Percentiles rank a stretch among this genome's conserved stretches.
phyloP scores from a whole-genome alignment of 2,797 vertebrate genomes.

The Syngnathus rostellatus region DNA sequence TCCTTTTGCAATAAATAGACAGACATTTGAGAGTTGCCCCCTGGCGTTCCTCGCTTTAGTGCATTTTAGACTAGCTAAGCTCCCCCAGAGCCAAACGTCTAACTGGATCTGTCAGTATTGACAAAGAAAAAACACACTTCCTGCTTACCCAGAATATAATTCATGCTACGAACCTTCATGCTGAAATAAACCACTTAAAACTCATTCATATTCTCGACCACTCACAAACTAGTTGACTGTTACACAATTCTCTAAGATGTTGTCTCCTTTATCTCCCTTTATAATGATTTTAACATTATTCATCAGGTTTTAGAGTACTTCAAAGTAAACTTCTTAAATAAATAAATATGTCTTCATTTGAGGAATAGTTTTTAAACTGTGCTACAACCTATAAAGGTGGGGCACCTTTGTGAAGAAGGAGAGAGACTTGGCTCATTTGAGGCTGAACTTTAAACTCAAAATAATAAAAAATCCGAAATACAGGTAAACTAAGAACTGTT shows the following conservation, averaged over 20 bases:
- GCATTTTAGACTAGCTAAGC: constrained; percentile 52
- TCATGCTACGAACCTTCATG: constrained; percentile 41
- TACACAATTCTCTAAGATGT: background rate
- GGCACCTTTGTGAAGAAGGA: too few relatives aligned
- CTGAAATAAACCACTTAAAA: constrained; percentile 36
- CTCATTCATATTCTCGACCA: constrained; percentile 18
- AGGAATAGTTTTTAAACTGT: background rate
- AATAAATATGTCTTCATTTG: background rate
- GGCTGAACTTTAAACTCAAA: too few relatives aligned
- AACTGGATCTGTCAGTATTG: constrained; percentile 60
- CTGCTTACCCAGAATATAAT: constrained; percentile 34
- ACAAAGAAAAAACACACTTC: constrained; percentile 44
- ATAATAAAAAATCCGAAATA: too few relatives aligned
- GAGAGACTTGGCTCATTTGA: too few relatives aligned
- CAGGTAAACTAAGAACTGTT: background rate
- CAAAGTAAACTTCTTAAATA: background rate
- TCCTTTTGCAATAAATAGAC: constrained; percentile 53
- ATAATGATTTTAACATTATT: background rate
- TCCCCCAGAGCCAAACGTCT: constrained; percentile 54
- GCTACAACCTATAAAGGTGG: background rate
- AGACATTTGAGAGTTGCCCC: constrained; percentile 52
- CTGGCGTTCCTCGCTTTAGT: constrained; percentile 57
- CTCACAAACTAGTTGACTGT: constrained; percentile 26
- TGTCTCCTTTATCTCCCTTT: background rate
- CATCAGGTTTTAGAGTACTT: background rate